Evolutionary conservation across 1,140 invertebrate species (phyloP).

Genomic region (Drosophila prosaltans): DNA sequence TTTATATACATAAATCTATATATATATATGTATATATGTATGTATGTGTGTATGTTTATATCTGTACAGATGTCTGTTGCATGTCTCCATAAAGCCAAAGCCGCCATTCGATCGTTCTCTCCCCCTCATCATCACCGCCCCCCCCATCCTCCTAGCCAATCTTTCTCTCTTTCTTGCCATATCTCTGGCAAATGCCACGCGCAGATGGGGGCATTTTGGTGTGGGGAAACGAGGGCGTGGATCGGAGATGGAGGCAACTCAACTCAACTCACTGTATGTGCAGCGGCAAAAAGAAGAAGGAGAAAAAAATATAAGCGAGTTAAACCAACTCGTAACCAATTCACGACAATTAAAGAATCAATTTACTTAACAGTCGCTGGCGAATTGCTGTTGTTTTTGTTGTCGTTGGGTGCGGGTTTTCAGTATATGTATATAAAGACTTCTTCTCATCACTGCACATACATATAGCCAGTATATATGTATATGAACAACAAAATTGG

Average conservation of each 20-base stretch:
- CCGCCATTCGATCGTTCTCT: not conserved
- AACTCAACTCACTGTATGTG: constrained; percentile 10
- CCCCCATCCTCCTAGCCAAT: constrained; percentile 28
- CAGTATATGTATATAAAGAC: constrained; percentile 71
- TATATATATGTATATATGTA: not conserved
- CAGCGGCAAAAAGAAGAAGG: constrained; percentile 40
- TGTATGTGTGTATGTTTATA: not conserved
- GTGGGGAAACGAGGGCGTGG: constrained; percentile 24
- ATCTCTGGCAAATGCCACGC: constrained; percentile 25
- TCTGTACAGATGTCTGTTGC: constrained; percentile 20
- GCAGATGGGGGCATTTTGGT: constrained; percentile 67
- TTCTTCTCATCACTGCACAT: constrained; percentile 21
- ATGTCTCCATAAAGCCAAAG: constrained; percentile 14
- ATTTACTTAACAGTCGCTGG: constrained; percentile 76
- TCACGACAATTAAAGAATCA: constrained; percentile 80
- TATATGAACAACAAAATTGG: constrained; percentile 1
- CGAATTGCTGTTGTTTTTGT: constrained; percentile 53
- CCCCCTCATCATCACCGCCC: not conserved
- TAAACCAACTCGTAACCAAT: constrained; percentile 79
- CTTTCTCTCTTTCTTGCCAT: constrained; percentile 25
- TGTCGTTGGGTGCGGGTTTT: constrained; percentile 32
- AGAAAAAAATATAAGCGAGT: constrained; percentile 47
- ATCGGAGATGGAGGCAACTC: constrained; percentile 17
- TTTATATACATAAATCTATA: not conserved
- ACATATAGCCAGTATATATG: constrained; percentile 14